Percentiles rank a stretch among this genome's conserved stretches.
Conservation (phyloP, 2,113 vertebrate genomes). For the Psittacara wagleri region DNA sequence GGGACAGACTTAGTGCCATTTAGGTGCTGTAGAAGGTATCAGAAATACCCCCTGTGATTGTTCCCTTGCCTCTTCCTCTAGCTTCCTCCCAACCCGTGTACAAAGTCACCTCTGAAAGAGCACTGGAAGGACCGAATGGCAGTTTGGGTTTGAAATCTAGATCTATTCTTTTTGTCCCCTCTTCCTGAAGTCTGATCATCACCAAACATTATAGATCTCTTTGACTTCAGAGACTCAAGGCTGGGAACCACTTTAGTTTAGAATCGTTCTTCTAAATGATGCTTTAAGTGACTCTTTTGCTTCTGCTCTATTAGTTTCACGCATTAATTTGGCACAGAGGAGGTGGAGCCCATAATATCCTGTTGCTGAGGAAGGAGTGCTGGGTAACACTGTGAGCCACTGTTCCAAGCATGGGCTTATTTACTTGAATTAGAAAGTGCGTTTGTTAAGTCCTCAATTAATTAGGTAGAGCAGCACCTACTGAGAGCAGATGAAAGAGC, state of each 20-base stretch:
- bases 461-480: constrained; percentile 62
- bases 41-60: neutral
- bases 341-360: constrained; percentile 46
- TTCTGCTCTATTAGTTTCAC: constrained; percentile 48
- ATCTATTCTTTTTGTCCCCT: rapidly evolving
- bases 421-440: constrained; percentile 68
- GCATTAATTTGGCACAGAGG: constrained; percentile 31
- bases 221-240: neutral
- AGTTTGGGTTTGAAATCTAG: neutral
- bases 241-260: neutral
- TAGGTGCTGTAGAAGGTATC: neutral
- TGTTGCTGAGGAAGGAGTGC: constrained; percentile 36
- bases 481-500: constrained; percentile 44
- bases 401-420: constrained; percentile 52
- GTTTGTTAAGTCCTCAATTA: constrained; percentile 48
- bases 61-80: neutral
- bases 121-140: neutral
- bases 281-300: neutral
- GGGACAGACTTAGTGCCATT: neutral
- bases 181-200: neutral
- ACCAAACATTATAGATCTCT: neutral
- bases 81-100: neutral
- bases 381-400: constrained; percentile 48
- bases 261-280: neutral
- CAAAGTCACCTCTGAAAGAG: neutral